Evolutionary conservation across 2,113 vertebrate genomes (phyloP), one percentile per base, ranked within the genome.

Genomic region (Grammomys dolichurus): DNA sequence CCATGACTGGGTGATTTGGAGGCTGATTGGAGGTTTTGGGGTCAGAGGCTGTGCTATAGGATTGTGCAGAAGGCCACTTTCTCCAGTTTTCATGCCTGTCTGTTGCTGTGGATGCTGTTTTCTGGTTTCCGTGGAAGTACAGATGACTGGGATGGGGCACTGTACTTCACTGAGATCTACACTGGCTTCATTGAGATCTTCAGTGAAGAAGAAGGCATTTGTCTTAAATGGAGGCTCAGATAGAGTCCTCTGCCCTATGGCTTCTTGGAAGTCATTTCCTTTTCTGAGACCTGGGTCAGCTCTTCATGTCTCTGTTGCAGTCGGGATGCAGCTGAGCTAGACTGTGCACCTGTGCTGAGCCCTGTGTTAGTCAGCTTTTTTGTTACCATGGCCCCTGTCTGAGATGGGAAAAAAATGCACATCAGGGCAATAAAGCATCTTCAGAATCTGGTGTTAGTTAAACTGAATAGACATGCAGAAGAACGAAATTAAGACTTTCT

Each of bases 201-300:
- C 56, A 17, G 31, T 11, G 14, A 28, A 46, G 28, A 31, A 3
- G 54, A 3, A 36, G 51, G 22, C 43, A 8, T 11, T 84, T 56
- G 36, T 69, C 60, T 93, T 89, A 33, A 67, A 72, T 40, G 33
- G 73, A 72, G 51, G 43, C 31, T 89, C 17, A 31, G 58, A 8
- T 19, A 0, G 31, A 24, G 24, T 36, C 17, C 3, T 22, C 1
- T 0, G 2, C 24, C 7, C 16, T 14, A 7, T 31, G 26, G 63
- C 40, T 31, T 67, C 19, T 5, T 5, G 76, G n/a, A 76, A 22
- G 51, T 28, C 5, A 1, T 26, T 43, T 0, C 0, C 28, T 14
- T 85, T 31, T 26, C 7, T 5, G 14, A 76, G 60, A 84, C 20
- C 31, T 33, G 10, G 28, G 19, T 58, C 67, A 54, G 24, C n/a